phyloP scores from a whole-genome alignment of 2,888 invertebrate genomes.

The Drosophila tanythrix region DNA sequence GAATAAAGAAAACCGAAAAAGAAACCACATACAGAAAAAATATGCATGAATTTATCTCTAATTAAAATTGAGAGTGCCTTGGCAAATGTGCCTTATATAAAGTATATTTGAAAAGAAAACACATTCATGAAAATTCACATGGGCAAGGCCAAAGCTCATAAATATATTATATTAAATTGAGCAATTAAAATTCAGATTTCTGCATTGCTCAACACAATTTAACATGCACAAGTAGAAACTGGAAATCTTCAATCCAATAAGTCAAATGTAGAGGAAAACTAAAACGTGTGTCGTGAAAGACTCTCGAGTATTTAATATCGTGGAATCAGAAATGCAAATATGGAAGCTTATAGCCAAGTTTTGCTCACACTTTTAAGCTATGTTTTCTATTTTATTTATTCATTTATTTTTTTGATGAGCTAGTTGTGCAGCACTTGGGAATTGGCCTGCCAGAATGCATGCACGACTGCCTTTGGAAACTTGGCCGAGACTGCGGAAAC shows the following conservation, averaged over 20 bases:
- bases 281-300: neutral
- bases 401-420: conserved; percentile 13
- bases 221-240: conserved; percentile 9
- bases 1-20: neutral
- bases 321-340: conserved; percentile 42
- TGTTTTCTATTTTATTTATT: neutral
- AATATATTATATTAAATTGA: conserved; percentile 11
- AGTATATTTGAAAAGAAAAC: conserved; percentile 17
- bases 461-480: conserved; percentile 33
- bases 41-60: conserved; percentile 37
- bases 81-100: conserved; percentile 17
- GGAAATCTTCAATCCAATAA: conserved; percentile 19
- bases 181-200: neutral
- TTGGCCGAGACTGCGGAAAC: conserved; percentile 3
- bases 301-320: conserved; percentile 31
- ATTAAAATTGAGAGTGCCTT: conserved; percentile 50
- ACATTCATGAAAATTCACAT: conserved; percentile 6
- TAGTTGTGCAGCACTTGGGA: conserved; percentile 13
- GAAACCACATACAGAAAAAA: conserved; percentile 4
- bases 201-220: conserved; percentile 10
- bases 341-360: conserved; percentile 19
- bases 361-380: conserved; percentile 11
- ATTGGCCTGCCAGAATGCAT: conserved; percentile 26
- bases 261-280: neutral
- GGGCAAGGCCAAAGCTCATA: conserved; percentile 22